These are phyloP conservation scores for Myodes glareolus DNA, from an alignment of 2,113 vertebrate species.

Conservation along the genomic window DNA sequence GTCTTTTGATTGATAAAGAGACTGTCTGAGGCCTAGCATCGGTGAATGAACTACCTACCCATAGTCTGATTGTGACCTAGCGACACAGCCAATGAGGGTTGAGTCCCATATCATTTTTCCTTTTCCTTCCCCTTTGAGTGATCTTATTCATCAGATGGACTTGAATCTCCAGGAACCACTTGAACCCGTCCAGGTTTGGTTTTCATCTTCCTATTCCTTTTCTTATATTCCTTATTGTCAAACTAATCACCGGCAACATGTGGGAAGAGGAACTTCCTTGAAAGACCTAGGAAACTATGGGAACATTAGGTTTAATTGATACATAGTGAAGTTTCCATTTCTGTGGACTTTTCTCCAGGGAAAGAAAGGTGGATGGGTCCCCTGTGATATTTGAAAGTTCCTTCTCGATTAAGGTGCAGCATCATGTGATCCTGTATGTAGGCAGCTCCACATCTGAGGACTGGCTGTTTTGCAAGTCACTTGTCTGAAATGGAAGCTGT, in stretches of 20 bases:
- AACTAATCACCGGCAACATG: background rate
- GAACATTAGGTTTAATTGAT: background rate
- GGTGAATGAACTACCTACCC: background rate
- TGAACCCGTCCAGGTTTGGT: background rate
- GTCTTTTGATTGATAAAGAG: slow-evolving; percentile 11
- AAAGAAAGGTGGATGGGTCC: too few species aligned
- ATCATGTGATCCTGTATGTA: background rate
- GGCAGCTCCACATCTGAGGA: background rate
- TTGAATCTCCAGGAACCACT: background rate
- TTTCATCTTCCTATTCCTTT: background rate
- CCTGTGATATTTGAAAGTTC: background rate
- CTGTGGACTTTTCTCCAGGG: background rate
- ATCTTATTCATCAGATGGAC: background rate
- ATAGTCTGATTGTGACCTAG: background rate
- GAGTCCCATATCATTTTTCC: accelerated
- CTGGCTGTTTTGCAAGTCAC: background rate
- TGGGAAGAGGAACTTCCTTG: background rate
- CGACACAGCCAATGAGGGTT: background rate
- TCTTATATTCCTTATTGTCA: background rate
- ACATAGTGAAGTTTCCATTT: background rate
- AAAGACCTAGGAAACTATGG: background rate
- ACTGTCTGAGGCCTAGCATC: background rate
- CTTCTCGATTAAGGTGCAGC: background rate
- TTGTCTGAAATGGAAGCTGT: background rate
- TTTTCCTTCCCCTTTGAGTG: background rate